phyloP scores from a whole-genome alignment of 2,888 invertebrate species.

The Barypeithes pellucidus region DNA sequence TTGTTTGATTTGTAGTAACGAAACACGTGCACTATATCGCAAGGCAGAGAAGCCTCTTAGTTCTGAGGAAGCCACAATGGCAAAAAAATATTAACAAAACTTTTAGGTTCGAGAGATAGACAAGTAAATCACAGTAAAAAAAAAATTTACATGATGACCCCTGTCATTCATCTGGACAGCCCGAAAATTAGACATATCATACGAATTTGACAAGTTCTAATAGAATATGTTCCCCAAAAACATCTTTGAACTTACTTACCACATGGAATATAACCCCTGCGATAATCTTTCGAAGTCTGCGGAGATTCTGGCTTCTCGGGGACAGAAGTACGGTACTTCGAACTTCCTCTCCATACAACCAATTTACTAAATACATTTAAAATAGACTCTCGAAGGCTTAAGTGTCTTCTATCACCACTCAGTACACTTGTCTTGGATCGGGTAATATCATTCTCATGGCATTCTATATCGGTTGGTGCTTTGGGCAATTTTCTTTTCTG shows the following conservation, averaged over 20 bases:
- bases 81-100: too few species aligned
- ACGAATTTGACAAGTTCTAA: neutral
- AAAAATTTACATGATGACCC: too few species aligned
- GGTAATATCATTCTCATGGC: constrained; percentile 63
- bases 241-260: too few species aligned
- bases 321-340: constrained; percentile 68
- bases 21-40: too few species aligned
- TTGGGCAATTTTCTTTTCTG: constrained; percentile 66
- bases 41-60: too few species aligned
- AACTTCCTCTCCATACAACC: constrained; percentile 71
- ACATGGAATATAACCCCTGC: constrained; percentile 67
- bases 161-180: too few species aligned
- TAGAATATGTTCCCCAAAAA: neutral
- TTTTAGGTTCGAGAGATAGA: too few species aligned
- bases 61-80: too few species aligned
- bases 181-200: too few species aligned
- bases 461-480: constrained; percentile 59
- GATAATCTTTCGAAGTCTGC: constrained; percentile 67
- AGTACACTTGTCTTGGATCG: constrained; percentile 67
- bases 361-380: constrained; percentile 70
- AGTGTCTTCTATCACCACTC: constrained; percentile 68
- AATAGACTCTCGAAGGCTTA: constrained; percentile 77
- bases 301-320: constrained; percentile 68
- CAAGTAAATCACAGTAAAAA: too few species aligned
- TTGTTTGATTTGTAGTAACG: neutral